A percentile compares a stretch with the other conserved stretches of the same genome.
Evolutionary conservation across 2,113 vertebrate species (phyloP).

Genomic region (Tylochromis polylepis): DNA sequence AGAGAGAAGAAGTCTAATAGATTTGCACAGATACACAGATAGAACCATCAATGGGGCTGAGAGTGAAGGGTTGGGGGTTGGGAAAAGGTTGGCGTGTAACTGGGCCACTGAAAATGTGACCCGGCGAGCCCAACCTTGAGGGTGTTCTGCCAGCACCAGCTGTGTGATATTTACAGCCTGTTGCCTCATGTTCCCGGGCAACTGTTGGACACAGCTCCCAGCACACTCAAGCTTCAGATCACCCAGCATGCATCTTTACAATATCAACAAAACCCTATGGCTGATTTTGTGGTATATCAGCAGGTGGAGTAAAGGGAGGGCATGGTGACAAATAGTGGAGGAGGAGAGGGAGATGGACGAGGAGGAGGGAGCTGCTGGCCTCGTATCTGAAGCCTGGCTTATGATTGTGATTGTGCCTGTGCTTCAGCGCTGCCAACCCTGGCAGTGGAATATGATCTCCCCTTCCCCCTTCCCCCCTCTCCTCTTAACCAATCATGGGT

Average conservation of each 20-base stretch:
- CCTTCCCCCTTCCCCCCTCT: not conserved
- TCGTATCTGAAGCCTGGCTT: slow-evolving; percentile 27
- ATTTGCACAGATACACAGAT: not conserved
- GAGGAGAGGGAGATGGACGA: not conserved
- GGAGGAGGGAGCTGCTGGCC: slow-evolving; percentile 24
- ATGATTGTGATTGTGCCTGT: slow-evolving; percentile 40
- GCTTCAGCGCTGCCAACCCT: slow-evolving; percentile 31
- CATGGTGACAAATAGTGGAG: not conserved
- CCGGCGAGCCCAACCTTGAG: slow-evolving; percentile 68
- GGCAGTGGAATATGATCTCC: slow-evolving; percentile 58
- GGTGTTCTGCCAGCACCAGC: slow-evolving; percentile 72
- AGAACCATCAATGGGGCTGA: not conserved
- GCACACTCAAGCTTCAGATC: slow-evolving; percentile 16
- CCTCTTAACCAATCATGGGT: slow-evolving; percentile 51
- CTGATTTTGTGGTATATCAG: not conserved
- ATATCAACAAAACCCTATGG: slow-evolving; percentile 23
- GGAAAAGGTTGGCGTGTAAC: not conserved
- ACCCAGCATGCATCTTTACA: not conserved
- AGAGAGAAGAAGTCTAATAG: not conserved
- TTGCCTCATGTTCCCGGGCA: slow-evolving; percentile 66
- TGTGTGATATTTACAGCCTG: slow-evolving; percentile 75
- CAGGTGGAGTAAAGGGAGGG: slow-evolving; percentile 23
- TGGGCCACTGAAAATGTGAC: slow-evolving; percentile 45
- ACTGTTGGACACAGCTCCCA: slow-evolving; percentile 45
- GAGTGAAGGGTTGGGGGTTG: not conserved